Conservation (phyloP, 2,113 vertebrate species). For the Motacilla tschutschensis region DNA sequence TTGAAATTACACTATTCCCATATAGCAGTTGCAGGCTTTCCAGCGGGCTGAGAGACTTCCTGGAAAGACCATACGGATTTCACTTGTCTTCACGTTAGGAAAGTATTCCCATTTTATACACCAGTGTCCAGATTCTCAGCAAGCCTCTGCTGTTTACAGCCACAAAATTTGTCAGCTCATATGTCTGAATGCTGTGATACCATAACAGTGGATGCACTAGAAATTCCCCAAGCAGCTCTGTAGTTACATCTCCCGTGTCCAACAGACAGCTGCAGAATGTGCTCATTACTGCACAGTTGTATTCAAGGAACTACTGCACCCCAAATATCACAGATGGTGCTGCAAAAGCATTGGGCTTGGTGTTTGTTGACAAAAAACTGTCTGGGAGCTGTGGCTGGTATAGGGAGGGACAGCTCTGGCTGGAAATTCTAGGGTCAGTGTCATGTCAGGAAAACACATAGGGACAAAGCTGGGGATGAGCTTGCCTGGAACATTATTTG, state of each 20-base stretch:
- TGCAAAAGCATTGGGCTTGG: background rate
- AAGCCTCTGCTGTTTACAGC: constrained; percentile 52
- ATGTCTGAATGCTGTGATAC: constrained; percentile 19
- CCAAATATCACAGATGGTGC: background rate
- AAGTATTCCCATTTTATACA: constrained; percentile 15
- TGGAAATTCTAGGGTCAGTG: background rate
- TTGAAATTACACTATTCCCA: background rate
- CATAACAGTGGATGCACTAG: background rate
- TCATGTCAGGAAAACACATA: fast-evolving
- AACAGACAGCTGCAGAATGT: constrained; percentile 18
- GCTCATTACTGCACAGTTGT: background rate
- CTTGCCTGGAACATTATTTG: background rate
- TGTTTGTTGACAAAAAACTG: background rate
- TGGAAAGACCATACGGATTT: constrained; percentile 3
- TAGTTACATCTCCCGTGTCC: constrained; percentile 2
- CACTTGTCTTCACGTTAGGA: constrained; percentile 21
- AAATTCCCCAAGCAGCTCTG: constrained; percentile 29
- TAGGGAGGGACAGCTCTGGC: background rate
- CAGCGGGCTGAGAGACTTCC: background rate
- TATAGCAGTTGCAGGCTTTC: constrained; percentile 40
- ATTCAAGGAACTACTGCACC: background rate
- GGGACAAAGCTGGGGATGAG: background rate
- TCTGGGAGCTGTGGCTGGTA: background rate
- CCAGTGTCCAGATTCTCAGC: constrained; percentile 39
- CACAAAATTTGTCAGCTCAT: constrained; percentile 44